These are phyloP conservation scores for Mustela nigripes DNA, from an alignment of 2,113 vertebrate species.

Conservation along the genomic window DNA sequence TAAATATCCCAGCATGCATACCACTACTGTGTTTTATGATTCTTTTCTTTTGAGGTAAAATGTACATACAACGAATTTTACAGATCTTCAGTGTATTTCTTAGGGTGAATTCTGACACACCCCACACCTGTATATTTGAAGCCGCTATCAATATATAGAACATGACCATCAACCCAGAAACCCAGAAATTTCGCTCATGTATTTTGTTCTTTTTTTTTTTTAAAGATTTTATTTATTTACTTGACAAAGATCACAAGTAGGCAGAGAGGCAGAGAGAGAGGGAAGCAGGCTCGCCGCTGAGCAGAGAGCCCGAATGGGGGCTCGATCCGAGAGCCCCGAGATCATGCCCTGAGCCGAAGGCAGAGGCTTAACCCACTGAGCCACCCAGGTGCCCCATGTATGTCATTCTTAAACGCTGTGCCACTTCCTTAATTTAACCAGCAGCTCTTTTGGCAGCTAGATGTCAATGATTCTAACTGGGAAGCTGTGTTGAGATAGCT, in stretches of 20 bases:
- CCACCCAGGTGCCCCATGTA: background rate
- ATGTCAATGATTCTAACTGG: constrained; percentile 22
- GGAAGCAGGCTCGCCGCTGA: no score
- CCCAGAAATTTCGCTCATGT: background rate
- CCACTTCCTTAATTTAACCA: constrained; percentile 45
- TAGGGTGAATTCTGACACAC: constrained; percentile 42
- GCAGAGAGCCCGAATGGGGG: no score
- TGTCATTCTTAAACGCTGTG: constrained; percentile 7
- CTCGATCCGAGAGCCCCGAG: no score
- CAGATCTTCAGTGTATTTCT: background rate
- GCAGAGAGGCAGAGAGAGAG: no score
- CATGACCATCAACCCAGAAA: background rate
- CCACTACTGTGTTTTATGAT: constrained; percentile 1
- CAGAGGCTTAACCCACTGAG: no score
- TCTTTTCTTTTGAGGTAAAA: constrained; percentile 32
- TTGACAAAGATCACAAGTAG: no score
- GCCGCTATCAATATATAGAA: background rate
- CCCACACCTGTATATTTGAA: background rate
- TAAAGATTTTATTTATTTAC: no score
- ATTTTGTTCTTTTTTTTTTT: background rate
- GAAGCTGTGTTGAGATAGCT: constrained; percentile 41
- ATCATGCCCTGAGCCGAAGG: no score
- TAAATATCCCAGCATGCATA: constrained; percentile 32
- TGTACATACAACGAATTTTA: background rate
- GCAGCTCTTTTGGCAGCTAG: background rate